These are phyloP conservation scores for Sminthurides bifidus DNA, from an alignment of 1,140 invertebrate species.

Conservation along the genomic window DNA sequence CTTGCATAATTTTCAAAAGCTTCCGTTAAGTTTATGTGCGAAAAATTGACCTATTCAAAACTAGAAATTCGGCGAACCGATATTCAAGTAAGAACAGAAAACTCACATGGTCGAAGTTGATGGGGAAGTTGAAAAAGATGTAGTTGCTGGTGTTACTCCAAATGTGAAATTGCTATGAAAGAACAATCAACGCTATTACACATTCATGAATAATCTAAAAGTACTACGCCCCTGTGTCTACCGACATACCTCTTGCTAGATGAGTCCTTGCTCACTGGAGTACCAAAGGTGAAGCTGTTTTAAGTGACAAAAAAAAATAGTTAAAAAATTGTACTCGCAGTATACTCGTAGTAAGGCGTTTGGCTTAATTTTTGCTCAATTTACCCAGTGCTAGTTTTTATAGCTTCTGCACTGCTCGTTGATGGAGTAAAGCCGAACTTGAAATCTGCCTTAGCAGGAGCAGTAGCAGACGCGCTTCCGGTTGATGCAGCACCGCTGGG, in stretches of 20 bases:
- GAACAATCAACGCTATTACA: background rate
- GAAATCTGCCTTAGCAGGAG: background rate
- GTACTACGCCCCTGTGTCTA: background rate
- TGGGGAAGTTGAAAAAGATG: background rate
- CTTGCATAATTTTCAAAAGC: no score
- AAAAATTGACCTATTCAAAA: no score
- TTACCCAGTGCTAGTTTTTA: no score
- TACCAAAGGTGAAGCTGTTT: background rate
- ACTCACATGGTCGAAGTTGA: background rate
- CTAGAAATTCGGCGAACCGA: background rate
- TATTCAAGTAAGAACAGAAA: background rate
- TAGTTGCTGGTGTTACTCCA: background rate
- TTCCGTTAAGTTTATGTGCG: no score
- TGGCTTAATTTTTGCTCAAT: no score
- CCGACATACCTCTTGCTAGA: background rate
- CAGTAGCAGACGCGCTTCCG: background rate
- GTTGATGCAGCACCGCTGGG: background rate
- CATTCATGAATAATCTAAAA: background rate
- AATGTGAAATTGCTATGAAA: background rate
- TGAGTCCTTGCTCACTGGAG: background rate
- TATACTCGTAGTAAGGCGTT: no score
- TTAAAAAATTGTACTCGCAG: background rate
- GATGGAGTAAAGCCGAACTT: conserved; percentile 9
- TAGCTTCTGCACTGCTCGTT: background rate
- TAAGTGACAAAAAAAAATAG: background rate